phyloP scores from a whole-genome alignment of 2,113 vertebrate species.

The Lates calcarifer region DNA sequence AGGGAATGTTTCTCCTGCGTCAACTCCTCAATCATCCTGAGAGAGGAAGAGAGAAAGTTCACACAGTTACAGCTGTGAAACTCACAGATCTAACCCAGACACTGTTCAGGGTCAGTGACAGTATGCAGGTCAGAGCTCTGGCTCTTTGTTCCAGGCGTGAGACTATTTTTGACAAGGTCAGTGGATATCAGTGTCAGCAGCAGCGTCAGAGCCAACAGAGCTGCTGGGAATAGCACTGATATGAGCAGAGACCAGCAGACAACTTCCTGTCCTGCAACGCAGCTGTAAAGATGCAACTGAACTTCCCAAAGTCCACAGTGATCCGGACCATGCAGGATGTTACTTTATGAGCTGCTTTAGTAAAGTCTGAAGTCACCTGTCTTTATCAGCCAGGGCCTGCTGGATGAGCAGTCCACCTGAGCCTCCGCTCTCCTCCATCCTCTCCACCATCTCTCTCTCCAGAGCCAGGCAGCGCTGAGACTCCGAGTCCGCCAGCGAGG shows the following conservation, averaged over 20 bases:
- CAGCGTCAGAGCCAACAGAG: not conserved
- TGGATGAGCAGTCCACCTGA: constrained; percentile 20
- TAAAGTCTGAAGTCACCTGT: constrained; percentile 89
- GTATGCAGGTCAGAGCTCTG: constrained; percentile 10
- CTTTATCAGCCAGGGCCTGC: constrained; percentile 72
- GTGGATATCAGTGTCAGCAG: not conserved
- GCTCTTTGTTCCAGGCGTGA: constrained; percentile 4
- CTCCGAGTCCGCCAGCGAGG: constrained; percentile 83
- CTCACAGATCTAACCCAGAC: not conserved
- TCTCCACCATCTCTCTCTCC: constrained; percentile 84
- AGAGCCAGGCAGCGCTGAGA: constrained; percentile 85
- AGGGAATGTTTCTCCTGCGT: constrained; percentile 81
- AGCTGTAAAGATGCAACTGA: too few relatives aligned
- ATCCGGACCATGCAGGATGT: too few relatives aligned
- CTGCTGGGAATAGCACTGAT: not conserved
- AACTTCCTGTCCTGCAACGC: too few relatives aligned
- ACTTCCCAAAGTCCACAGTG: too few relatives aligned
- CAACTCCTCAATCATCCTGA: constrained; percentile 88
- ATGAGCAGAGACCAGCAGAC: too few relatives aligned
- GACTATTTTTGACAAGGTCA: not conserved
- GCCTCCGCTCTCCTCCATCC: constrained; percentile 58
- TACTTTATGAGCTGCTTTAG: too few relatives aligned
- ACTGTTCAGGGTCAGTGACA: not conserved
- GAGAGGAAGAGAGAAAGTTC: not conserved
- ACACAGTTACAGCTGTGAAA: not conserved